These are phyloP conservation scores for Archips crataeganus DNA, from an alignment of 2,888 invertebrate species.

Conservation along the genomic window DNA sequence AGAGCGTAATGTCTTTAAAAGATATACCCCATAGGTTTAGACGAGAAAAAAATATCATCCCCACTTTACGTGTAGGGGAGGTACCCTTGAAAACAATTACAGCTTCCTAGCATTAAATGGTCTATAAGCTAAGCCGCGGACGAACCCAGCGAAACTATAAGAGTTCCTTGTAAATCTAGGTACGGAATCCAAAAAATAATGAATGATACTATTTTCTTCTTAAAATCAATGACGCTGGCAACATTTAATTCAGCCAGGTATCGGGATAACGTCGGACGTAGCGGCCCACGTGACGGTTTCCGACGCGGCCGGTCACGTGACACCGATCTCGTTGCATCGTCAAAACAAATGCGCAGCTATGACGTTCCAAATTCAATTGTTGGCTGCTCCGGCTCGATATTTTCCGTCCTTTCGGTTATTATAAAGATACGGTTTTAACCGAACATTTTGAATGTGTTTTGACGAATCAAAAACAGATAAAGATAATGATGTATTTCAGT, in stretches of 20 bases:
- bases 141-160: too few species aligned
- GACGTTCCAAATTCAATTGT: slow-evolving; percentile 37
- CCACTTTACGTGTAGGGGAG: too few species aligned
- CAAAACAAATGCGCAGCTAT: slow-evolving; percentile 42
- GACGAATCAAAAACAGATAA: too few species aligned
- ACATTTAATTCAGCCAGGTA: slow-evolving; percentile 49
- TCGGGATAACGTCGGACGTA: slow-evolving; percentile 71
- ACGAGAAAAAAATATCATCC: too few species aligned
- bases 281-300: slow-evolving; percentile 71
- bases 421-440: background rate
- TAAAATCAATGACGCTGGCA: slow-evolving; percentile 18
- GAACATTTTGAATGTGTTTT: background rate
- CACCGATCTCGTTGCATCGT: slow-evolving; percentile 59
- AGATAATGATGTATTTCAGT: too few species aligned
- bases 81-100: too few species aligned
- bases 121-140: too few species aligned
- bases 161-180: too few species aligned
- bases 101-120: too few species aligned
- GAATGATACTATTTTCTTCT: background rate
- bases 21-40: too few species aligned
- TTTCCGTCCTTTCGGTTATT: slow-evolving; percentile 25
- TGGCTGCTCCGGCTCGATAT: slow-evolving; percentile 18
- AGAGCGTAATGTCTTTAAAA: too few species aligned
- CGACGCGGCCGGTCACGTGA: slow-evolving; percentile 68
- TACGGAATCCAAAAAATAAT: background rate